Evolutionary conservation across 2,113 vertebrate genomes (phyloP), one percentile per base, ranked within the genome.

Genomic region (Gavialis gangeticus): DNA sequence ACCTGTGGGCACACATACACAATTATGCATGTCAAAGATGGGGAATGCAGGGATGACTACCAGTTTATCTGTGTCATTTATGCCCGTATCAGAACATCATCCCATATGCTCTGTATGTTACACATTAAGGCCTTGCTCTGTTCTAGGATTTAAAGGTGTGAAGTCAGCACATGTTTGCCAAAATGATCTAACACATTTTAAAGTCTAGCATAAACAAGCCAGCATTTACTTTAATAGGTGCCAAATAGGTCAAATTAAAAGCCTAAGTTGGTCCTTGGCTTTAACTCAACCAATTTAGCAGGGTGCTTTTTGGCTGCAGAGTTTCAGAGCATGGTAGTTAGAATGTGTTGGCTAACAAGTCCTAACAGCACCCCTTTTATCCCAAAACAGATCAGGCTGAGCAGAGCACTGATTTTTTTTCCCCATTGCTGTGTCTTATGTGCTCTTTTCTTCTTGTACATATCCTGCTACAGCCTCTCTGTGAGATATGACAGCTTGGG

Each of bases 231-330:
- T 97, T 94, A 96, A 91, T 81, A 95, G 94, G 91, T 96, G 93
- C 93, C 92, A 96, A 89, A 96, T 90, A 95, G 91, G 86, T 90
- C 85, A 92, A 87, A 73, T 73, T 96, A 94, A 96, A 96, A 95
- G 87, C 12, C 75, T 87, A 93, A 78, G 75, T 64, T 93, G 76
- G 78, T 67, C 95, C 90, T 88, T 92, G 91, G 82, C 84, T 93
- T 91, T 93, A 84, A 88, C 86, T 89, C 94, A 79, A 92, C 90
- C 77, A 94, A 88, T 95, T 91, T 94, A 90, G 60, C 79, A 85
- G 84, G 79, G 1, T 13, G 46, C 91, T 93, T 75, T 94, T 80
- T 88, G 54, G 27, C 86, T 94, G 85, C 94, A 57, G 94, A 85
- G 64, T 92, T 97, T 93, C 87, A 94, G 76, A 82, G 80, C 89